phyloP scores from a whole-genome alignment of 2,113 vertebrate genomes.

The Aleadryas rufinucha region DNA sequence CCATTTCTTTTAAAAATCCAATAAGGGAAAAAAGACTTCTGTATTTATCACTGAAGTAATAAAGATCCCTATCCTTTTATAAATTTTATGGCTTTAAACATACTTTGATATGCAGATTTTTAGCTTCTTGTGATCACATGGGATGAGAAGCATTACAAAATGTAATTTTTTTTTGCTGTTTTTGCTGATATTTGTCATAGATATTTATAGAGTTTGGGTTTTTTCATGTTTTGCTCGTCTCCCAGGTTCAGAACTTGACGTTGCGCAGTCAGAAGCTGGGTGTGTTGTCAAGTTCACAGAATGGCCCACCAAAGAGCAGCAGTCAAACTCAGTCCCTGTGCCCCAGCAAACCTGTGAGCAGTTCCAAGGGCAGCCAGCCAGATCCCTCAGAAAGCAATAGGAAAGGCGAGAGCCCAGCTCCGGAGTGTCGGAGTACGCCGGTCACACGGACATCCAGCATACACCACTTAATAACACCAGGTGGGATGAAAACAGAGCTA shows the following conservation, averaged over 20 bases:
- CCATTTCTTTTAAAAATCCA: not conserved
- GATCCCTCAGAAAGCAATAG: slow-evolving; percentile 78
- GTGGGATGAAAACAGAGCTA: slow-evolving; percentile 52
- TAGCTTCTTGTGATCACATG: not conserved
- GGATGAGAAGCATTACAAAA: not conserved
- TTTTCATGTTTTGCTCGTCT: slow-evolving; percentile 15
- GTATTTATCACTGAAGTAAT: not conserved
- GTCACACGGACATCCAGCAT: slow-evolving; percentile 77
- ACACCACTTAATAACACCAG: slow-evolving; percentile 82
- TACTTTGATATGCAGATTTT: not conserved
- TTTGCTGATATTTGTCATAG: not conserved
- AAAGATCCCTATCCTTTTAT: not conserved
- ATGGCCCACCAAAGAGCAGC: slow-evolving; percentile 82
- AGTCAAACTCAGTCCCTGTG: slow-evolving; percentile 77
- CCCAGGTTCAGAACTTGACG: slow-evolving; percentile 86
- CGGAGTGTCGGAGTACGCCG: slow-evolving; percentile 72
- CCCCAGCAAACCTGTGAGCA: slow-evolving; percentile 77
- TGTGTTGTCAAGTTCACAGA: slow-evolving; percentile 81
- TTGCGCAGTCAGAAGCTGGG: slow-evolving; percentile 83
- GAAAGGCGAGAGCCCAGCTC: slow-evolving; percentile 76
- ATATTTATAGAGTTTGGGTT: not conserved
- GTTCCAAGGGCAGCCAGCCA: slow-evolving; percentile 78
- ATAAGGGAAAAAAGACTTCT: not conserved
- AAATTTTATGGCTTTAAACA: not conserved
- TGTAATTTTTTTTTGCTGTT: not conserved